Evolutionary conservation across 2,113 vertebrate species (phyloP).

Genomic region (Trichechus manatus): DNA sequence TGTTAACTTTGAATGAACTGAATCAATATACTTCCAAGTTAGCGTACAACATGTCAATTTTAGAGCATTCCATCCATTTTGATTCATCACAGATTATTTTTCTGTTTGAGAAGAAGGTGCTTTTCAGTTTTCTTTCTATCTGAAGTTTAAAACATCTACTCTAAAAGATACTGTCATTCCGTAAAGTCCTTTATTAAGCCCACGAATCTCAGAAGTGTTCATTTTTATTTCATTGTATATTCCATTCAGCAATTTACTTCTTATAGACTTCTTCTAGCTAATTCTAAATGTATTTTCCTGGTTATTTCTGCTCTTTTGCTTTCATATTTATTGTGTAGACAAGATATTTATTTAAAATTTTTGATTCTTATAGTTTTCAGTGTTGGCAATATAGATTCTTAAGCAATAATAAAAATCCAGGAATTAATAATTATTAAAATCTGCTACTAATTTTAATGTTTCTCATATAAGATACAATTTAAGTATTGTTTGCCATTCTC

Average conservation of each 20-base stretch:
- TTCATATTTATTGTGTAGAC: slow-evolving; percentile 59
- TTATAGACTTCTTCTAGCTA: slow-evolving; percentile 17
- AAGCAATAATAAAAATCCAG: slow-evolving; percentile 25
- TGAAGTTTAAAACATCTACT: background rate
- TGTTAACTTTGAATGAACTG: background rate
- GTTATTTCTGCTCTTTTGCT: slow-evolving; percentile 16
- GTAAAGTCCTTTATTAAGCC: background rate
- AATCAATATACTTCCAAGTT: background rate
- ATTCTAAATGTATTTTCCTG: background rate
- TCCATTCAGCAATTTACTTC: background rate
- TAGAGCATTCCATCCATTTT: slow-evolving; percentile 41
- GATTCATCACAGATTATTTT: background rate
- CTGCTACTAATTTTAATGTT: slow-evolving; percentile 14
- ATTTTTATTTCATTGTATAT: background rate
- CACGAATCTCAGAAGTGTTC: background rate
- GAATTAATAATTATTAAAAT: background rate
- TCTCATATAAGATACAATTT: background rate
- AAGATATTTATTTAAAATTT: slow-evolving; percentile 59
- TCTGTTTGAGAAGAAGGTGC: slow-evolving; percentile 10
- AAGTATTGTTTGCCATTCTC: background rate
- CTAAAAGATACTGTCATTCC: background rate
- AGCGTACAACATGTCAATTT: background rate
- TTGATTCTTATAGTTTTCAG: slow-evolving; percentile 35
- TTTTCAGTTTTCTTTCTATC: slow-evolving; percentile 8
- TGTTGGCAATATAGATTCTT: slow-evolving; percentile 39